Conservation (phyloP, 2,113 vertebrate species). For the Gobiocypris rarus region DNA sequence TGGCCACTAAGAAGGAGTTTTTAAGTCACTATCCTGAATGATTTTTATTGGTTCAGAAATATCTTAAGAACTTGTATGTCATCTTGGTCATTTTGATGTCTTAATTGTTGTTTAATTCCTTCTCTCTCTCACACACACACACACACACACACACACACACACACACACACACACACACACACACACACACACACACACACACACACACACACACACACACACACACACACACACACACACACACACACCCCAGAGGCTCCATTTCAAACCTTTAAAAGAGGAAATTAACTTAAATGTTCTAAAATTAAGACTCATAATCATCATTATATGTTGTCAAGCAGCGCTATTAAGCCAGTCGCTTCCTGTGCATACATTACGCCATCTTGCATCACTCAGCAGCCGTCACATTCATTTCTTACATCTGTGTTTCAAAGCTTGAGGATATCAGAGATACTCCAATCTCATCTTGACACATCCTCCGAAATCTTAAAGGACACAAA, state of each 20-base stretch:
- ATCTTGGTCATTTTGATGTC: background rate
- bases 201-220: background rate
- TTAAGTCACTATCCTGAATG: background rate
- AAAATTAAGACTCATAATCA: slow-evolving; percentile 10
- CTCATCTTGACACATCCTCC: background rate
- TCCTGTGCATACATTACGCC: slow-evolving; percentile 28
- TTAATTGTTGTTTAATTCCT: slow-evolving; percentile 2
- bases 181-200: too few relatives aligned
- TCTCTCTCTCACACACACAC: background rate
- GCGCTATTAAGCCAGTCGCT: slow-evolving; percentile 4
- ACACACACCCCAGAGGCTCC: background rate
- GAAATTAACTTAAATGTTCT: slow-evolving; percentile 11
- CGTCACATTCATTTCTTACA: background rate
- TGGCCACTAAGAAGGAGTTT: background rate
- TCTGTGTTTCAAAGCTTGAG: slow-evolving; percentile 16
- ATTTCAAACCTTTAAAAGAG: background rate
- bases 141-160: too few relatives aligned
- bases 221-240: too few relatives aligned
- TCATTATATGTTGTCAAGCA: slow-evolving; percentile 16
- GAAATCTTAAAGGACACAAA: background rate
- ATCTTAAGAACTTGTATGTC: background rate
- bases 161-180: background rate
- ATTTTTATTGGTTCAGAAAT: background rate
- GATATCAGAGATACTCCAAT: slow-evolving; percentile 16
- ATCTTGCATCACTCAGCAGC: background rate